Evolutionary conservation across 2,113 vertebrate species (phyloP).

Genomic region (Polypterus senegalus): DNA sequence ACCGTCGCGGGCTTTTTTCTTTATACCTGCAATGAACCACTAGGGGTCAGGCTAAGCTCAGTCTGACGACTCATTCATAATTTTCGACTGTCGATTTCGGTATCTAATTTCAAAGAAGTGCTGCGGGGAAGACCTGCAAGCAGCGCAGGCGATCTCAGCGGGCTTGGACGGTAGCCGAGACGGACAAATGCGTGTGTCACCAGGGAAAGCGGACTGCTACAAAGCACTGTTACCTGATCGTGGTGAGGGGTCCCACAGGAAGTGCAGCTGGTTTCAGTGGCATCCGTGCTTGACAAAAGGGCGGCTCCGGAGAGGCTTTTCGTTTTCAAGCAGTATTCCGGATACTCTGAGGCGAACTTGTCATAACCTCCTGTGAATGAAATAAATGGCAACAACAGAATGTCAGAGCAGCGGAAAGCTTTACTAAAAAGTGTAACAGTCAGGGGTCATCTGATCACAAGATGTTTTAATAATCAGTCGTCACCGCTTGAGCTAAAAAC

Average conservation of each 20-base stretch:
- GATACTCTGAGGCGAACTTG: conserved; percentile 68
- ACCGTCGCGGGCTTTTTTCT: no score
- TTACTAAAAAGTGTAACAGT: no score
- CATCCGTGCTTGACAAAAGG: conserved; percentile 59
- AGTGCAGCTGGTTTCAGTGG: conserved; percentile 62
- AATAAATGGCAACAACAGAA: not conserved
- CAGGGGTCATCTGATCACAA: no score
- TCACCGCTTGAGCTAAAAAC: no score
- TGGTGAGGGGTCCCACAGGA: conserved; percentile 88
- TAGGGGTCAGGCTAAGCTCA: no score
- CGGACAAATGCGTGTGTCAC: not conserved
- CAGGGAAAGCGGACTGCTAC: not conserved
- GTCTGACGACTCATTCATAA: no score
- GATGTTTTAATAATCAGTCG: no score
- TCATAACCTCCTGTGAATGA: conserved; percentile 75
- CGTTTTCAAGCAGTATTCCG: conserved; percentile 70
- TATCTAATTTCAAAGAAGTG: no score
- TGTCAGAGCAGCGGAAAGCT: no score
- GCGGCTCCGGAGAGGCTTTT: conserved; percentile 50
- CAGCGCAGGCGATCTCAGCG: not conserved
- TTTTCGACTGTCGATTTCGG: no score
- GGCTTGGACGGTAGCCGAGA: not conserved
- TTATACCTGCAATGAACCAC: no score
- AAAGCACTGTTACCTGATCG: conserved; percentile 69
- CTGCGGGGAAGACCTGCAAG: no score